These are phyloP conservation scores for Odontomyia ornata DNA, from an alignment of 2,888 invertebrate species.

Conservation along the genomic window DNA sequence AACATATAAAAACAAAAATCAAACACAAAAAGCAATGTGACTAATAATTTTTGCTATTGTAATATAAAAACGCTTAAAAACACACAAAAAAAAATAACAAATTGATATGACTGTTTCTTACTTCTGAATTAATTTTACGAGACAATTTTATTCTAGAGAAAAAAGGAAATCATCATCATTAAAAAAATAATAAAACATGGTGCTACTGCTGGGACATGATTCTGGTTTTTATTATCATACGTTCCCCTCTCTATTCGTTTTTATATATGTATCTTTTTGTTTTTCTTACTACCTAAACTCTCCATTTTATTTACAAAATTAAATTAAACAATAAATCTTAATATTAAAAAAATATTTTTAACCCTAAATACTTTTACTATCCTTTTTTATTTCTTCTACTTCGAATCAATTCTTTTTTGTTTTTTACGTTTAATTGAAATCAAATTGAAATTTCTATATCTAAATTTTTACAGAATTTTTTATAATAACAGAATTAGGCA, in stretches of 20 bases:
- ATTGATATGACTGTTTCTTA: conserved; percentile 17
- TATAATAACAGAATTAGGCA: conserved; percentile 38
- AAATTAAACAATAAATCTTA: background rate
- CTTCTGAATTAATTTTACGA: conserved; percentile 20
- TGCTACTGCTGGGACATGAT: conserved; percentile 44
- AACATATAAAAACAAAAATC: background rate
- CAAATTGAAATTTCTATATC: conserved; percentile 37
- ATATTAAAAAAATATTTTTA: background rate
- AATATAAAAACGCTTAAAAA: conserved; percentile 14
- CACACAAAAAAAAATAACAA: background rate
- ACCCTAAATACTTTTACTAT: background rate
- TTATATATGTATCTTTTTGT: background rate
- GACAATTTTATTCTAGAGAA: background rate
- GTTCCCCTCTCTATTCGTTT: conserved; percentile 20
- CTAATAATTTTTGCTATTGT: background rate
- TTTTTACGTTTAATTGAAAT: conserved; percentile 7
- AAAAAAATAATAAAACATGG: conserved; percentile 40
- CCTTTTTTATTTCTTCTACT: background rate
- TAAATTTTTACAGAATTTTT: conserved; percentile 38
- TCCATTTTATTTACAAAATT: conserved; percentile 7
- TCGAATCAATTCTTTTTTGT: background rate
- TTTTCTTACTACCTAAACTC: background rate
- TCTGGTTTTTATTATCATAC: conserved; percentile 43
- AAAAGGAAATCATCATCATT: conserved; percentile 29
- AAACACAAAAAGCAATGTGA: background rate